phyloP scores from a whole-genome alignment of 1,140 invertebrate genomes.

The Chrysopa pallens region DNA sequence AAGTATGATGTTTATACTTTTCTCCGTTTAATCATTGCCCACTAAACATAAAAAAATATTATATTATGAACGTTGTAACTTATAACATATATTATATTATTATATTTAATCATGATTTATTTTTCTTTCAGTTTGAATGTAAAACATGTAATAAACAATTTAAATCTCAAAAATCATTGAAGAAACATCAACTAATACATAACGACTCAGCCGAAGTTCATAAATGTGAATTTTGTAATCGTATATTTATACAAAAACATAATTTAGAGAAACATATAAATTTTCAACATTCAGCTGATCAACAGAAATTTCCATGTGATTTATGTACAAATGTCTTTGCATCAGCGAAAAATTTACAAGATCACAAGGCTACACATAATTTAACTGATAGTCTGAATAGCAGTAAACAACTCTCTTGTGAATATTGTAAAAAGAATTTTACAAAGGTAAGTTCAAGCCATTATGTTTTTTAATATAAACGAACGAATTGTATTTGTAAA shows the following conservation, averaged over 20 bases:
- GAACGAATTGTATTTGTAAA: too few relatives aligned
- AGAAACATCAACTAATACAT: background rate
- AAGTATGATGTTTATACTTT: too few relatives aligned
- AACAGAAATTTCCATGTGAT: background rate
- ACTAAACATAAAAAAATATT: too few relatives aligned
- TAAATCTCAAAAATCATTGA: background rate
- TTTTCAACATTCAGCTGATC: background rate
- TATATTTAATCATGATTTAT: background rate
- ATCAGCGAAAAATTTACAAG: background rate
- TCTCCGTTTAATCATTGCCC: too few relatives aligned
- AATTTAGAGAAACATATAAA: background rate
- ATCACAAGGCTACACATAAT: background rate
- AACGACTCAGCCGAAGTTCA: background rate
- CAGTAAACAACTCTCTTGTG: background rate
- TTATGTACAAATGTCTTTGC: background rate
- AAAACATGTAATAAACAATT: conserved; percentile 4
- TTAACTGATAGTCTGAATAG: background rate
- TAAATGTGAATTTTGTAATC: background rate
- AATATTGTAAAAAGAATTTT: background rate
- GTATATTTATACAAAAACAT: background rate
- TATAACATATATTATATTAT: too few relatives aligned
- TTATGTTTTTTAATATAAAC: too few relatives aligned
- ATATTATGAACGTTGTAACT: too few relatives aligned
- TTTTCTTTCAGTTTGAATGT: background rate
- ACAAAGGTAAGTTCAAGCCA: background rate